Evolutionary conservation across 2,113 vertebrate genomes (phyloP), one percentile per base, ranked within the genome.

Genomic region (Urocitellus parryii): DNA sequence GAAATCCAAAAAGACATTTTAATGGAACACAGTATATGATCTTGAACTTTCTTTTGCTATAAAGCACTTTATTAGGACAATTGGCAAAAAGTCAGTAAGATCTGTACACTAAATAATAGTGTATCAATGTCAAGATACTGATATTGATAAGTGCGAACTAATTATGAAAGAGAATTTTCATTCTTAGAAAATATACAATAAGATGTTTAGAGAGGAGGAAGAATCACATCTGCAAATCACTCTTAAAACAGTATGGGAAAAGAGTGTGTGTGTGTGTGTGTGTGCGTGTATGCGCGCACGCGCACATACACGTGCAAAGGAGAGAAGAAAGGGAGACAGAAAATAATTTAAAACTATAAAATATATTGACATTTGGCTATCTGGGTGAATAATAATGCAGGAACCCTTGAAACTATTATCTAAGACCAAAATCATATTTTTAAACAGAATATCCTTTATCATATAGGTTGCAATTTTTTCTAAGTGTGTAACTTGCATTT

Each of bases 301-400:
- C 18, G 2, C 6, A 5, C 17, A 1, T 5, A 17, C 22, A 20
- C 6, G 1, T 22, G 32, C 45, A 34, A 17, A 24, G 3, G 39
- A 39, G 65, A 68, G 8, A 92, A 73, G 39, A 56, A 0, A 81
- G 3, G 12, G 45, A 68, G 5, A 18, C 16, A 39, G 8, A 25
- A 32, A 58, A 53, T 72, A 82, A 86, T 67, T 18, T 34, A 96
- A 94, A 92, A 80, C 72, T 77, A 12, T 5, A 94, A 42, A 94
- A 88, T 88, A 80, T 67, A 73, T 14, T 72, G 29, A 79, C 32
- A 94, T 65, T 63, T 82, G 10, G 17, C 24, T 70, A 37, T 83
- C n/a, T 73, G 29, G 39, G 25, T 82, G 22, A 87, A 78, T 18
- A 42, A 39, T 65, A 88, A 88, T 32, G 51, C 6, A 89, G 8